Base-by-base conservation (phyloP, 1,140 invertebrate genomes). In the Sycobia sp. region DNA sequence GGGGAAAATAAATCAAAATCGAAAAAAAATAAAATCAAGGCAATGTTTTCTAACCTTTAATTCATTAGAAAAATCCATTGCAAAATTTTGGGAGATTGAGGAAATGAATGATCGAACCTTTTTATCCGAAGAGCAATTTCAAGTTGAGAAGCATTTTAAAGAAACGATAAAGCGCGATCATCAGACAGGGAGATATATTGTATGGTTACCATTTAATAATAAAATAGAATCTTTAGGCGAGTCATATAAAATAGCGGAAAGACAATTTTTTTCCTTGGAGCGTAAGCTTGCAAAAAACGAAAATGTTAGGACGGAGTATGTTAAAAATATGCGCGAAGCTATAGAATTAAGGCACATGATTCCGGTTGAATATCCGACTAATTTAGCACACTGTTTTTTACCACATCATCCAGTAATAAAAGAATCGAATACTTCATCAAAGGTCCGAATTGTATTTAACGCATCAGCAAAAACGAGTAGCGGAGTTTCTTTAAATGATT, bases 311-410 rank as follows among this genome's bases (percentile, higher is more conserved):
- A 8, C 63, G 8, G 34, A 61, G 25, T 82, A 80, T 54, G 39
- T 53, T 0, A 18, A 70, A 27, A 79, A 76, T 55, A 75, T 82
- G 67, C 14, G 58, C 3, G 78, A 82, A 64, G 80, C 81, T 43
- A 49, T 76, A 41, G 8, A 34, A 1, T 46, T 80, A 10, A 67
- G 72, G 25, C 79, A 81, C 66, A 78, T 83, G 76, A 56, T 60
- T 20, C 18, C 22, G 3, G 32, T 43, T 1, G 20, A 34, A 14
- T 3, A n/a, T 1, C 47, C 54, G 20, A 44, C 53, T 11, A 14
- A 20, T 36, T 3, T 13, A 9, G 27, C 54, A 16, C 14, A 41
- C 18, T 62, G 32, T 16, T 44, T 25, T 69, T 60, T 70, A 8
- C 64, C 66, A 13, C 60, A 70, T 16, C 62, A 70, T 7, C 10